phyloP scores from a whole-genome alignment of 2,113 vertebrate species.

The Erinaceus europaeus region DNA sequence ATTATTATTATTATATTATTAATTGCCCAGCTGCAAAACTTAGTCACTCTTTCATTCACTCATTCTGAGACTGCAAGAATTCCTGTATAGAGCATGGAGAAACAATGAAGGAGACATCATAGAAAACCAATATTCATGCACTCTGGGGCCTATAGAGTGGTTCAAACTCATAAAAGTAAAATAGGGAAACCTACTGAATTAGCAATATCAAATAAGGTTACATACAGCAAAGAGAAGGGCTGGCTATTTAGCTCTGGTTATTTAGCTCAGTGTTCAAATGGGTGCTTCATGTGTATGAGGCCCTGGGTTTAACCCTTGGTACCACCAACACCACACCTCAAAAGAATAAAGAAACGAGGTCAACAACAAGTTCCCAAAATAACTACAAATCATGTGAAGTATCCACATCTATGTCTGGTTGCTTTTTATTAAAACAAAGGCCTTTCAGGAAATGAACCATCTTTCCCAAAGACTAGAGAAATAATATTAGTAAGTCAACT shows the following conservation, averaged over 20 bases:
- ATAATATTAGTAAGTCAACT: neutral
- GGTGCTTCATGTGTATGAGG: no score
- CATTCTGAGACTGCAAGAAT: neutral
- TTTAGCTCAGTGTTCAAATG: no score
- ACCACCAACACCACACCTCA: no score
- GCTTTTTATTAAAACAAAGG: neutral
- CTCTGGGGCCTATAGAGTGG: neutral
- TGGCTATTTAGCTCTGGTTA: no score
- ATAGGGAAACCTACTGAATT: neutral
- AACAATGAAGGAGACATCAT: neutral
- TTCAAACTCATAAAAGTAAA: slow-evolving; percentile 10
- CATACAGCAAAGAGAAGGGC: neutral
- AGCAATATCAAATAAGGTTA: neutral
- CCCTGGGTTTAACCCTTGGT: no score
- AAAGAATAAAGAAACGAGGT: no score
- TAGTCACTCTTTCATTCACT: neutral
- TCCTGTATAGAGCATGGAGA: neutral
- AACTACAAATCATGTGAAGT: neutral
- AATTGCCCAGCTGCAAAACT: neutral
- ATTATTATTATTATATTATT: no score
- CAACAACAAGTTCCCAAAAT: neutral
- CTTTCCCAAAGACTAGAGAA: neutral
- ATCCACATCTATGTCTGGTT: neutral
- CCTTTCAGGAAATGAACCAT: slow-evolving; percentile 5
- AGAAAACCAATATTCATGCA: neutral